Conservation (phyloP, 2,113 vertebrate genomes). For the Nerophis ophidion region DNA sequence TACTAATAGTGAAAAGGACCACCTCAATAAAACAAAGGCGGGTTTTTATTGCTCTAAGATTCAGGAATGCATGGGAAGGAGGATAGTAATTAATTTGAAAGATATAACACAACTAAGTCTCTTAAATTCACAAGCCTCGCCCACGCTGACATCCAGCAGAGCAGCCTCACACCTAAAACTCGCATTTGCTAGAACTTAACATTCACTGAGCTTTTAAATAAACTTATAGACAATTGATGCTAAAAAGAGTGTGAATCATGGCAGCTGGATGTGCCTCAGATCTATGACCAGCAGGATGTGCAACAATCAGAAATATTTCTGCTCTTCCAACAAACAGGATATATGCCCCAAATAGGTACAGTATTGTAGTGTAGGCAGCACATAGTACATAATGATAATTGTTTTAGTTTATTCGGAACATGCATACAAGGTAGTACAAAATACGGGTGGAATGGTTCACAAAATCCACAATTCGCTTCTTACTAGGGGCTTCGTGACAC, state of each 20-base stretch:
- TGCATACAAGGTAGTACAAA: no score
- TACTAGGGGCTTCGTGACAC: no score
- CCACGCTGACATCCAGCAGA: slow-evolving; percentile 33
- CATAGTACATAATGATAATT: not conserved
- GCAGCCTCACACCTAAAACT: slow-evolving; percentile 33
- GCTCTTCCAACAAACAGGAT: slow-evolving; percentile 63
- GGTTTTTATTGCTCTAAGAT: slow-evolving; percentile 48
- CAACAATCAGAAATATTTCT: slow-evolving; percentile 59
- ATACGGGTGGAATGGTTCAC: no score
- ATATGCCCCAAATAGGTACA: slow-evolving; percentile 23
- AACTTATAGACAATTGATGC: slow-evolving; percentile 43
- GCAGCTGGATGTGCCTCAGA: slow-evolving; percentile 56
- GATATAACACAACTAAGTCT: slow-evolving; percentile 37
- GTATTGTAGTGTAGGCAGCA: slow-evolving; percentile 5
- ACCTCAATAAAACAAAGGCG: slow-evolving; percentile 63
- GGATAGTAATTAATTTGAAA: slow-evolving; percentile 59
- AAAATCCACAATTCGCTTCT: no score
- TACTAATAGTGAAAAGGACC: slow-evolving; percentile 68
- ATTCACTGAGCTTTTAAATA: slow-evolving; percentile 9
- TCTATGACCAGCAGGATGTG: slow-evolving; percentile 60
- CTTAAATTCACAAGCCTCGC: slow-evolving; percentile 33
- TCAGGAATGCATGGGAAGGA: slow-evolving; percentile 48
- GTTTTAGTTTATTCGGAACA: no score
- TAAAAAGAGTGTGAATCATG: slow-evolving; percentile 36
- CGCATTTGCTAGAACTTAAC: slow-evolving; percentile 16